Conservation (phyloP, 2,113 vertebrate species). For the Fukomys damarensis region DNA sequence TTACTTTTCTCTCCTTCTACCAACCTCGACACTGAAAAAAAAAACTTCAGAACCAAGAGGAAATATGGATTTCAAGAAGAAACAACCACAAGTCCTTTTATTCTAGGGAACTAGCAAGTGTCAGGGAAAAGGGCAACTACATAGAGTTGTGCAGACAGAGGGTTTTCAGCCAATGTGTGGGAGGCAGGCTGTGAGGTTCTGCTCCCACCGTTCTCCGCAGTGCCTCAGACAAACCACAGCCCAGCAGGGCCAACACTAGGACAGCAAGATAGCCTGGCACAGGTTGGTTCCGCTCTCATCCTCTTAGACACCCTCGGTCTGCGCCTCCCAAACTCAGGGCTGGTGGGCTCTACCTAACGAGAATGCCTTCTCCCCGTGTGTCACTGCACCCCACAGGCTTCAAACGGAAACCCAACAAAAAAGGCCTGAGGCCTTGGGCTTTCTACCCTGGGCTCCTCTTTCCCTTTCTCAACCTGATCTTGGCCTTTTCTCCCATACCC, state of each 20-base stretch:
- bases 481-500: background rate
- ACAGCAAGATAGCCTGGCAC: background rate
- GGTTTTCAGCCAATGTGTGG: background rate
- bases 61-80: background rate
- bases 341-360: background rate
- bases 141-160: background rate
- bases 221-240: background rate
- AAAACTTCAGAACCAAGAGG: background rate
- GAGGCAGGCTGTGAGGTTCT: background rate
- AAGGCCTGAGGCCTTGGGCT: background rate
- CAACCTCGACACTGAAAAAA: background rate
- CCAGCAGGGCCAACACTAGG: background rate
- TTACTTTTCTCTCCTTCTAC: background rate
- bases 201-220: background rate
- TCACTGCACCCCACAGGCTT: background rate
- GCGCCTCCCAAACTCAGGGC: background rate
- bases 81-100: background rate
- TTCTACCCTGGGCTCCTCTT: background rate
- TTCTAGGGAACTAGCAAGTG: background rate
- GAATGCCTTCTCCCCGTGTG: background rate
- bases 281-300: background rate
- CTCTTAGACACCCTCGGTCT: background rate
- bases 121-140: background rate
- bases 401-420: background rate
- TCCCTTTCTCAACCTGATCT: background rate